Evolutionary conservation across 2,113 vertebrate genomes (phyloP).

Genomic region (Nettapus auritus): DNA sequence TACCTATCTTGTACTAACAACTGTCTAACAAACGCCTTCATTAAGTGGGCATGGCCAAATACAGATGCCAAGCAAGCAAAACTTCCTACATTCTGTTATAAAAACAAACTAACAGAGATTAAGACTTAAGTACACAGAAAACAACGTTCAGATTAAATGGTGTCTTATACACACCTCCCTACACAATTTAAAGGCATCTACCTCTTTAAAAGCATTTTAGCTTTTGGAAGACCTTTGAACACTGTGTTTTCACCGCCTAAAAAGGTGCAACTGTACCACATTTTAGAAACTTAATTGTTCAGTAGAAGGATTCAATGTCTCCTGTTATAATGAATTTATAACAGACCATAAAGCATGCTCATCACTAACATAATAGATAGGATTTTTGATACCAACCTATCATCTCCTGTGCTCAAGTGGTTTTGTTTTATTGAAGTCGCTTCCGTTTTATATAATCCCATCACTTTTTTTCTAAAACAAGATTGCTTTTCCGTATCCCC

Average conservation of each 20-base stretch:
- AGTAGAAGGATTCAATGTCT: background rate
- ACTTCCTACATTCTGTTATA: background rate
- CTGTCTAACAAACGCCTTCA: background rate
- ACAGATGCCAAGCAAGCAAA: background rate
- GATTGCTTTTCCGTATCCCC: background rate
- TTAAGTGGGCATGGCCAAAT: background rate
- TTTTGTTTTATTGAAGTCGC: background rate
- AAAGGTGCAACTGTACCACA: background rate
- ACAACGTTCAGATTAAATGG: background rate
- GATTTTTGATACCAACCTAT: background rate
- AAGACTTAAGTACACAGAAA: background rate
- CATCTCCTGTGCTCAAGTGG: background rate
- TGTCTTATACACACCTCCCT: background rate
- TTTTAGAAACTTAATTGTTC: background rate
- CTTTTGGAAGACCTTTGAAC: background rate
- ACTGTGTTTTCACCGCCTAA: background rate
- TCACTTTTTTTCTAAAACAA: background rate
- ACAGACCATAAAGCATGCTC: background rate
- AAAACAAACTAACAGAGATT: background rate
- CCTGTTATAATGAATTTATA: background rate
- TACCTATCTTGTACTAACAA: background rate
- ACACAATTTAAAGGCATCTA: background rate
- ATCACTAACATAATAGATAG: background rate
- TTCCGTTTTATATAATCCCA: background rate
- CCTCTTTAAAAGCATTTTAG: background rate